A percentile compares a stretch with the other conserved stretches of the same genome.
These are phyloP conservation scores for Gryon sp. DNA, from an alignment of 1,140 invertebrate genomes.

Conservation along the genomic window DNA sequence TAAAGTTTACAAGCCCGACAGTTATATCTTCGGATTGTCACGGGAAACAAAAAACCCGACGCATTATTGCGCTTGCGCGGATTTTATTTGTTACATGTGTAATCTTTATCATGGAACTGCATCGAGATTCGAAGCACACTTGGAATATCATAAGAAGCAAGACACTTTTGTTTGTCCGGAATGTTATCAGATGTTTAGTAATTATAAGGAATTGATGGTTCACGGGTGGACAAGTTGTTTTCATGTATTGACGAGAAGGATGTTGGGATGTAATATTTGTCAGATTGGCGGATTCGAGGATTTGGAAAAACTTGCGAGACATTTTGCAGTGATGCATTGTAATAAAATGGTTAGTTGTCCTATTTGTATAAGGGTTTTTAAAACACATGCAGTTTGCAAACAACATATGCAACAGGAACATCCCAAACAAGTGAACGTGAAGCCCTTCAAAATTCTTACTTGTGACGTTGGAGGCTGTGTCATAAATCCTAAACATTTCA, in stretches of 20 bases:
- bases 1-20: conserved; percentile 64
- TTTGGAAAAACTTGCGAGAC: conserved; percentile 69
- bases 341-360: conserved; percentile 64
- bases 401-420: conserved; percentile 68
- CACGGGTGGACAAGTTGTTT: conserved; percentile 74
- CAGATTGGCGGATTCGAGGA: conserved; percentile 72
- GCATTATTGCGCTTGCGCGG: conserved; percentile 70
- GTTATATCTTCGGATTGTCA: conserved; percentile 71
- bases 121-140: conserved; percentile 64
- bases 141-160: conserved; percentile 69
- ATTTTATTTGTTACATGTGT: conserved; percentile 71
- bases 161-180: conserved; percentile 69
- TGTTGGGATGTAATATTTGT: conserved; percentile 71
- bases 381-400: conserved; percentile 57
- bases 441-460: conserved; percentile 53
- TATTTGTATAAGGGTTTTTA: conserved; percentile 64
- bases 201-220: conserved; percentile 61
- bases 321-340: conserved; percentile 71
- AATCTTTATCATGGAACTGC: conserved; percentile 65
- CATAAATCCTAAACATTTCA: conserved; percentile 52
- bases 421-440: neutral
- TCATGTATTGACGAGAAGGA: conserved; percentile 64
- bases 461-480: conserved; percentile 69
- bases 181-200: conserved; percentile 63
- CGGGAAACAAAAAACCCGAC: conserved; percentile 45